Percentiles rank a stretch among this genome's conserved stretches.
These are phyloP conservation scores for Podargus strigoides DNA, from an alignment of 2,797 vertebrate genomes.

Conservation along the genomic window DNA sequence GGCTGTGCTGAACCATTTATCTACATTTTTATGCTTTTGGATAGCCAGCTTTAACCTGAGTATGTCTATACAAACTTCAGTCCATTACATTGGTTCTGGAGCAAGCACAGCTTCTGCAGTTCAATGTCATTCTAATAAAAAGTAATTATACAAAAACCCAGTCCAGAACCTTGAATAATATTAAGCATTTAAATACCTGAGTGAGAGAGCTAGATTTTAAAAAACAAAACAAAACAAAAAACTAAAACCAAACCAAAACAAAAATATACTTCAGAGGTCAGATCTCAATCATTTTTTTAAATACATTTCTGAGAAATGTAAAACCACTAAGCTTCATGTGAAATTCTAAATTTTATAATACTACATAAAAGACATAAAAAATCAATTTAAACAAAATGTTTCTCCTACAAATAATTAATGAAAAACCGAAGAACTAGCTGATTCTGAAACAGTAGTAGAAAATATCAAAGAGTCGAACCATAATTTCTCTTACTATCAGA, in stretches of 20 bases:
- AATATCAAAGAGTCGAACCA: background rate
- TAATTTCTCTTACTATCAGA: background rate
- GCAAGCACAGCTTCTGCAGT: background rate
- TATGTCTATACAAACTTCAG: background rate
- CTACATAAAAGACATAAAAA: background rate
- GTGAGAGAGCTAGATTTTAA: background rate
- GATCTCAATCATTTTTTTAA: background rate
- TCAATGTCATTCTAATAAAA: background rate
- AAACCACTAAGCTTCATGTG: background rate
- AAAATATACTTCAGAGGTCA: background rate
- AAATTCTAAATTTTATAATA: background rate
- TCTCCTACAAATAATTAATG: background rate
- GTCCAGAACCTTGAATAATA: background rate
- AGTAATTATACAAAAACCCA: accelerated
- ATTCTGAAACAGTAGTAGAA: background rate
- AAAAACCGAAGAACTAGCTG: background rate
- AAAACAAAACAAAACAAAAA: background rate
- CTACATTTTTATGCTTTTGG: background rate
- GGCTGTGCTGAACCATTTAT: background rate
- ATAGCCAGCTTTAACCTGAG: background rate
- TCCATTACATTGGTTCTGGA: background rate
- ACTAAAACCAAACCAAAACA: background rate
- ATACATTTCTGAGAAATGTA: background rate
- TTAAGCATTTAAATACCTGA: background rate
- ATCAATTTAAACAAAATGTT: background rate